These are phyloP conservation scores for Eucera pruinosa DNA, from an alignment of 2,888 invertebrate species.

Conservation along the genomic window DNA sequence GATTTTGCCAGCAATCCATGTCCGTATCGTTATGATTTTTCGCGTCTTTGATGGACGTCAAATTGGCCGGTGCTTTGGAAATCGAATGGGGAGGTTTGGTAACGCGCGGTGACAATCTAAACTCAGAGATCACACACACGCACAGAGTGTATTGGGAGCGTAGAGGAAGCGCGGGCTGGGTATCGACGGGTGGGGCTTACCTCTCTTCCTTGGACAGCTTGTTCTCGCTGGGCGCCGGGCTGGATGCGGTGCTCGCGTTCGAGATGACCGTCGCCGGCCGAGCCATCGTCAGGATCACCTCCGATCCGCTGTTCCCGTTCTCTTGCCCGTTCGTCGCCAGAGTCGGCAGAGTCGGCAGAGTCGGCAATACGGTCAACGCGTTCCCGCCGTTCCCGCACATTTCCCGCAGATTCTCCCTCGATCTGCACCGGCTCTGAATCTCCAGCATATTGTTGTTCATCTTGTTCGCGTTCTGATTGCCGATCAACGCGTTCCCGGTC, in stretches of 20 bases:
- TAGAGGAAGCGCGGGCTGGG: not conserved
- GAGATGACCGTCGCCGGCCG: conserved; percentile 89
- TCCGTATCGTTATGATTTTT: conserved; percentile 77
- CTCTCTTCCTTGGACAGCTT: conserved; percentile 87
- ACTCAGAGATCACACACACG: conserved; percentile 17
- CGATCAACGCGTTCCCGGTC: conserved; percentile 65
- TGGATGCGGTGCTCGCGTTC: conserved; percentile 87
- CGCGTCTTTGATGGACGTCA: conserved; percentile 74
- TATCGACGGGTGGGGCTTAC: conserved; percentile 68
- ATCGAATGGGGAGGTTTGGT: conserved; percentile 81
- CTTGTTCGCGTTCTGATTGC: conserved; percentile 72
- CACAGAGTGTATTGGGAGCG: conserved; percentile 10
- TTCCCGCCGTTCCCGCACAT: conserved; percentile 79
- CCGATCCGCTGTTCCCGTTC: conserved; percentile 82
- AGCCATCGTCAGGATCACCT: conserved; percentile 88
- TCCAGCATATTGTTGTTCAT: conserved; percentile 80
- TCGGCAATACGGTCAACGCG: conserved; percentile 80
- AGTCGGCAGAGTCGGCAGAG: no score
- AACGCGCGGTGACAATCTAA: conserved; percentile 82
- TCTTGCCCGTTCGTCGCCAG: conserved; percentile 80
- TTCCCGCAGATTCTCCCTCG: conserved; percentile 84
- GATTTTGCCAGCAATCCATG: conserved; percentile 78
- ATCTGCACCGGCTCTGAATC: conserved; percentile 82
- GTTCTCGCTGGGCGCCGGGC: conserved; percentile 86
- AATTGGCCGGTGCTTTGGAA: conserved; percentile 75